Percentiles rank a stretch among this genome's conserved stretches.
Conservation (phyloP, 92 coral and sea anemone species). For the Bergia puertoricense region DNA sequence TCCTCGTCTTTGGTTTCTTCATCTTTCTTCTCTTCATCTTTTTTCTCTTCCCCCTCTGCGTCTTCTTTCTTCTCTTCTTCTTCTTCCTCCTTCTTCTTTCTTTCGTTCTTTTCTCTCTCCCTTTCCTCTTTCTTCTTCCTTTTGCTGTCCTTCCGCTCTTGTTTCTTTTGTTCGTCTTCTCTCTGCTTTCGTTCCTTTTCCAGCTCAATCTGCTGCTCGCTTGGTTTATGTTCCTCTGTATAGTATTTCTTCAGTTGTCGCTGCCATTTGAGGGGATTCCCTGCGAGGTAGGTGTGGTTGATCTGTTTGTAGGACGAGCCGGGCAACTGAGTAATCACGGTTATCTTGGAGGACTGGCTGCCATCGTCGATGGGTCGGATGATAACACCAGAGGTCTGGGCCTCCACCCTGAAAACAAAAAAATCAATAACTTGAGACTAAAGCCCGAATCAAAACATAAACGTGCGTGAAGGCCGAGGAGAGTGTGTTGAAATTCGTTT, state of each 20-base stretch:
- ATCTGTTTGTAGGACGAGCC: constrained; percentile 76
- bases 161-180: constrained; percentile 64
- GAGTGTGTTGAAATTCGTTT: too few relatives aligned
- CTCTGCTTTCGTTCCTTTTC: constrained; percentile 54
- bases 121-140: constrained; percentile 63
- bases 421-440: background rate
- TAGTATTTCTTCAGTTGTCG: constrained; percentile 68
- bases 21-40: constrained; percentile 45
- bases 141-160: constrained; percentile 37
- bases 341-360: constrained; percentile 68
- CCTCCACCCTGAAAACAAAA: constrained; percentile 54
- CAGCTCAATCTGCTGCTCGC: constrained; percentile 59
- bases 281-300: constrained; percentile 81
- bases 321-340: constrained; percentile 81
- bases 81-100: constrained; percentile 56
- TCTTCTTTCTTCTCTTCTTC: constrained; percentile 43
- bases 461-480: background rate
- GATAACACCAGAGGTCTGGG: constrained; percentile 71
- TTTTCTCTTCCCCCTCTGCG: constrained; percentile 58
- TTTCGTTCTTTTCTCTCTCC: constrained; percentile 49
- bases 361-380: constrained; percentile 83
- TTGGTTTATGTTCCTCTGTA: constrained; percentile 47
- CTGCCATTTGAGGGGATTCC: constrained; percentile 83
- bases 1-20: constrained; percentile 45
- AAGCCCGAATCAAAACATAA: background rate